These are phyloP conservation scores for Leucoraja ocellata DNA, from an alignment of 2,797 vertebrate species.

Conservation along the genomic window DNA sequence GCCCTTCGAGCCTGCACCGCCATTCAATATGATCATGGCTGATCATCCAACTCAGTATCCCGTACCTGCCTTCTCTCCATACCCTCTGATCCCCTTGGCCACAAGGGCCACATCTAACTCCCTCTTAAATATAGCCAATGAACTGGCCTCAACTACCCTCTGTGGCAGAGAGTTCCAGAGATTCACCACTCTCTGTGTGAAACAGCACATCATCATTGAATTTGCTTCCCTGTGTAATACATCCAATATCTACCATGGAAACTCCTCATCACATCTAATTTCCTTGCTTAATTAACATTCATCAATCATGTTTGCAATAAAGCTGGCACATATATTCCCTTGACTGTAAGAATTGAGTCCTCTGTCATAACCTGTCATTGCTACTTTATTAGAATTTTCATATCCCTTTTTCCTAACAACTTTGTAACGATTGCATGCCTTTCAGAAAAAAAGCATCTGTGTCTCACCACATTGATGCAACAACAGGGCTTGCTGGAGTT, in stretches of 20 bases:
- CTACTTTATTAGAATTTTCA: background rate
- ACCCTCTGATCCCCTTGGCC: too few relatives aligned
- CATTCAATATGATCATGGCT: too few relatives aligned
- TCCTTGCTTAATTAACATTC: background rate
- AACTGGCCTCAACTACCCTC: too few relatives aligned
- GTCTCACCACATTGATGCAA: background rate
- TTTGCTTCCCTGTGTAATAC: background rate
- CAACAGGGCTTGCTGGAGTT: background rate
- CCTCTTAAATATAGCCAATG: too few relatives aligned
- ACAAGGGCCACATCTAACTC: too few relatives aligned
- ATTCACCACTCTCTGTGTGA: too few relatives aligned
- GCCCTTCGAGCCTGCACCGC: too few relatives aligned
- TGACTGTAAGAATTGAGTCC: background rate
- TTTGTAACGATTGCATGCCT: too few relatives aligned
- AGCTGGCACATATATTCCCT: background rate
- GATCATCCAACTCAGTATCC: too few relatives aligned
- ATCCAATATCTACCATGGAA: background rate
- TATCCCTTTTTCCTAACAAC: background rate
- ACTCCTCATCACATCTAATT: background rate
- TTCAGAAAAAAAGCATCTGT: background rate
- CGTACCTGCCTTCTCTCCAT: too few relatives aligned
- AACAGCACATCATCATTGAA: background rate
- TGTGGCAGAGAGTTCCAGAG: too few relatives aligned
- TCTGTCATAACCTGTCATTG: background rate
- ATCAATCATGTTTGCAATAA: background rate